A percentile compares a stretch with the other conserved stretches of the same genome.
Evolutionary conservation across 2,888 invertebrate genomes (phyloP).

Genomic region (Platycheirus albimanus): DNA sequence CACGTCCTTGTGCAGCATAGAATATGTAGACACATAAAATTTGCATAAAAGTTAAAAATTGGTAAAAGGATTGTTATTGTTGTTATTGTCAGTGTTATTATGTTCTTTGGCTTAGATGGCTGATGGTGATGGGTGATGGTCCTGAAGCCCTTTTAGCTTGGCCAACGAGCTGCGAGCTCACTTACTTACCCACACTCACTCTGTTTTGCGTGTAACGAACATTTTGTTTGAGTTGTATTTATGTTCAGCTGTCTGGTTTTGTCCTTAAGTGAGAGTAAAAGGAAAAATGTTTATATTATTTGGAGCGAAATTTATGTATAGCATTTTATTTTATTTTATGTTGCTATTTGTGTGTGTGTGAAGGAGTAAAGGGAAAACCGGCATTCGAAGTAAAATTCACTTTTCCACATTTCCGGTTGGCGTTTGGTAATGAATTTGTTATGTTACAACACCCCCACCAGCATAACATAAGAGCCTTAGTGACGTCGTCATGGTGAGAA

Average conservation of each 20-base stretch:
- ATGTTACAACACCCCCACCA: neutral
- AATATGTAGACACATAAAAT: constrained; percentile 71
- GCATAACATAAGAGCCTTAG: neutral
- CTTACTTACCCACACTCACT: constrained; percentile 1
- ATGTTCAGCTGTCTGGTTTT: constrained; percentile 38
- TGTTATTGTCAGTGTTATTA: constrained; percentile 51
- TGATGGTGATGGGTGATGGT: constrained; percentile 27
- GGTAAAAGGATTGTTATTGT: constrained; percentile 53
- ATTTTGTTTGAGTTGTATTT: constrained; percentile 47
- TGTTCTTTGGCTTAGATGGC: constrained; percentile 53
- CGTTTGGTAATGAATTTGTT: constrained; percentile 29
- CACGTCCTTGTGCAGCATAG: constrained; percentile 61
- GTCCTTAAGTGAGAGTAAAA: constrained; percentile 42
- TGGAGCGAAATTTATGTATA: constrained; percentile 51
- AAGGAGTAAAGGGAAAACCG: neutral
- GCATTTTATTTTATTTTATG: constrained; percentile 35
- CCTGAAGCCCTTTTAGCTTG: constrained; percentile 11
- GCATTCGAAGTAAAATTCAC: constrained; percentile 27
- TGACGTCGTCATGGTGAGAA: neutral
- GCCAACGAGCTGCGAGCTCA: neutral
- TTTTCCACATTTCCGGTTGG: constrained; percentile 37
- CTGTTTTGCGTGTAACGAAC: constrained; percentile 1
- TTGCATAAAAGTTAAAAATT: constrained; percentile 68
- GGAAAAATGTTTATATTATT: constrained; percentile 54
- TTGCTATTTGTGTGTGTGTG: neutral